phyloP scores from a whole-genome alignment of 35 echinoderm and acorn worm species.

The Acanthaster planci region DNA sequence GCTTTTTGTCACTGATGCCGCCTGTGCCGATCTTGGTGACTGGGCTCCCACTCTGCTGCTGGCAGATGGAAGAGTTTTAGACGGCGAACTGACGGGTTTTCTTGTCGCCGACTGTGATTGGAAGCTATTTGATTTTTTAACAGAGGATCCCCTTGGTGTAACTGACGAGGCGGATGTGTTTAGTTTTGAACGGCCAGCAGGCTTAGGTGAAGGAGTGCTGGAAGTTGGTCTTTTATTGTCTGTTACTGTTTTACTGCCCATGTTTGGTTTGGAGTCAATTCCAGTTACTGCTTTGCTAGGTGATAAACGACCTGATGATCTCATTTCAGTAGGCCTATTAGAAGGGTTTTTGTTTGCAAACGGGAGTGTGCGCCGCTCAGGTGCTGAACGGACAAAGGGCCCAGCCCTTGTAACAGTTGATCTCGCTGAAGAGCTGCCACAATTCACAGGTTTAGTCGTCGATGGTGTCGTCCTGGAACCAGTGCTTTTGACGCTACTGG shows the following conservation, averaged over 20 bases:
- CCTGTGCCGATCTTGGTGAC: not conserved
- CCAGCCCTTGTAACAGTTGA: not conserved
- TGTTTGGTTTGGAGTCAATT: not conserved
- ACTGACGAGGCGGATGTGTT: not conserved
- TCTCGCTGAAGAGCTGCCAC: not conserved
- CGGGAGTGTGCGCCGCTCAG: not conserved
- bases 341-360: not conserved
- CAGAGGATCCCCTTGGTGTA: not conserved
- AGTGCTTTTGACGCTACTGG: not conserved
- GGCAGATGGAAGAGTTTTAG: not conserved
- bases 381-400: not conserved
- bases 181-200: not conserved
- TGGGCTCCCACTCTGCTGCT: not conserved
- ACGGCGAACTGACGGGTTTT: not conserved
- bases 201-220: not conserved
- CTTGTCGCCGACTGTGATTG: not conserved
- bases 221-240: not conserved
- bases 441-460: not conserved
- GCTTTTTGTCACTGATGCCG: not conserved
- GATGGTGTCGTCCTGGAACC: constrained; percentile 19
- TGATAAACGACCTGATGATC: not conserved
- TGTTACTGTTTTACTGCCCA: not conserved
- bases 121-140: constrained; percentile 6
- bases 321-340: not conserved
- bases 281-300: not conserved